Evolutionary conservation across 2,797 vertebrate species (phyloP), one percentile per base, ranked within the genome.

Genomic region (Rhinophrynus dorsalis): DNA sequence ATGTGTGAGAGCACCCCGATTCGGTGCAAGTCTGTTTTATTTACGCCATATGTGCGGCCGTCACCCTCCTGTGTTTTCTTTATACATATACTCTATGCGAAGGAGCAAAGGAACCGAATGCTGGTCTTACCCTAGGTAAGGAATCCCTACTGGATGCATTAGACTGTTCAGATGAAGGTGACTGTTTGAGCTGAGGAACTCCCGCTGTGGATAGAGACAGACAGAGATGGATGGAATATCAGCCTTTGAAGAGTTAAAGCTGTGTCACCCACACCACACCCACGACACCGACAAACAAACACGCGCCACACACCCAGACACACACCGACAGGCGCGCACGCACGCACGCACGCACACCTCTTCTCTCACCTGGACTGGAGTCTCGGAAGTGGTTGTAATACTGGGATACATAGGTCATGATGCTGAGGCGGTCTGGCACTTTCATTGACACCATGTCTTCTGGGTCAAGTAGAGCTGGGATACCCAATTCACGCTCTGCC

Each of bases 371-470:
- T 83, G 86, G 86, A 70, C 64, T 82, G 12, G 85, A 67, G 72
- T 76, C 81, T 42, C 90, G 91, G 78, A 98, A 99, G 86, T 91
- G 92, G 88, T 98, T 96, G 83, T 98, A 97, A 83, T 97, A 97
- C 85, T 99, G 97, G 1, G 97, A 99, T 68, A 99, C 95, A 0
- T 99, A 99, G 50, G 97, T 99, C 87, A 99, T 98, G 80, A 99
- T 83, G 83, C 97, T 99, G 50, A 99, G 93, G 51, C 97, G 91
- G 82, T 99, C 97, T 0, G 97, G 97, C 38, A 98, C 92, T 68
- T 86, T 92, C 97, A 98, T 98, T 65, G 94, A 95, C 75, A 98
- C 97, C 96, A 99, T 98, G 81, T 99, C 97, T 13, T 88, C 94
- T 60, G 97, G 89, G 83, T 99, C 97, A 81, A 99, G 85, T 67